These are phyloP conservation scores for Drosophila repleta DNA, from an alignment of 1,140 invertebrate genomes.

Conservation along the genomic window DNA sequence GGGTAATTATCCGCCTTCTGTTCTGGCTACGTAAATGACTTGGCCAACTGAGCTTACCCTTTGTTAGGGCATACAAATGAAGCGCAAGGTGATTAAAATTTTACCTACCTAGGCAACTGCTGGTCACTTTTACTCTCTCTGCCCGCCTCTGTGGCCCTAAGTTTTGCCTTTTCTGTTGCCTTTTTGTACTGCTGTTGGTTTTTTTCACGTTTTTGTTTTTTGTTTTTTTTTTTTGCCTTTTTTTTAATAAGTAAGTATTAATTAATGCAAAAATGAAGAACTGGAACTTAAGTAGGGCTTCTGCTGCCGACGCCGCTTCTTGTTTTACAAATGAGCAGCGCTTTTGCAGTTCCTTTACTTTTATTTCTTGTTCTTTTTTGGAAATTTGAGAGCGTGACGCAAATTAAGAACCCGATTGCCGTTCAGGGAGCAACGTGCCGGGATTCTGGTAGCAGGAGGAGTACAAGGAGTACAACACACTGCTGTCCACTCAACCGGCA, in stretches of 20 bases:
- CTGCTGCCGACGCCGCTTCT: slow-evolving; percentile 44
- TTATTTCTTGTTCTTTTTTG: slow-evolving; percentile 23
- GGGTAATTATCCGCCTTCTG: not conserved
- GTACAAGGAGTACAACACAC: not conserved
- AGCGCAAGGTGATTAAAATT: slow-evolving; percentile 78
- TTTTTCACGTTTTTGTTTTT: slow-evolving; percentile 9
- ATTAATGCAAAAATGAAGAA: slow-evolving; percentile 79
- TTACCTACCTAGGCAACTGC: slow-evolving; percentile 53
- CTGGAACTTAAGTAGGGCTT: slow-evolving; percentile 72
- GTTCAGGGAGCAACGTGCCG: slow-evolving; percentile 23
- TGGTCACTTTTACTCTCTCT: slow-evolving; percentile 17
- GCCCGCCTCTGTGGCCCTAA: slow-evolving; percentile 28
- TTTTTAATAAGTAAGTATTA: slow-evolving; percentile 76
- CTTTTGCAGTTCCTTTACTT: slow-evolving; percentile 34
- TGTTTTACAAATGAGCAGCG: slow-evolving; percentile 70
- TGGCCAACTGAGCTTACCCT: not conserved
- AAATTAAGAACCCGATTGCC: slow-evolving; percentile 62
- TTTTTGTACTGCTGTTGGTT: slow-evolving; percentile 23
- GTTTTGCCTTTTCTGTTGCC: slow-evolving; percentile 34
- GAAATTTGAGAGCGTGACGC: slow-evolving; percentile 76
- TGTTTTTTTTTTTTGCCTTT: slow-evolving; percentile 21
- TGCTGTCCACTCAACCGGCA: slow-evolving; percentile 67
- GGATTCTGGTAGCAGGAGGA: slow-evolving; percentile 2
- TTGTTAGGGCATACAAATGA: slow-evolving; percentile 47
- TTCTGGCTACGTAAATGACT: not conserved